Percentiles rank a stretch among this genome's conserved stretches.
Conservation (phyloP, 2,113 vertebrate species). For the Pionites leucogaster region DNA sequence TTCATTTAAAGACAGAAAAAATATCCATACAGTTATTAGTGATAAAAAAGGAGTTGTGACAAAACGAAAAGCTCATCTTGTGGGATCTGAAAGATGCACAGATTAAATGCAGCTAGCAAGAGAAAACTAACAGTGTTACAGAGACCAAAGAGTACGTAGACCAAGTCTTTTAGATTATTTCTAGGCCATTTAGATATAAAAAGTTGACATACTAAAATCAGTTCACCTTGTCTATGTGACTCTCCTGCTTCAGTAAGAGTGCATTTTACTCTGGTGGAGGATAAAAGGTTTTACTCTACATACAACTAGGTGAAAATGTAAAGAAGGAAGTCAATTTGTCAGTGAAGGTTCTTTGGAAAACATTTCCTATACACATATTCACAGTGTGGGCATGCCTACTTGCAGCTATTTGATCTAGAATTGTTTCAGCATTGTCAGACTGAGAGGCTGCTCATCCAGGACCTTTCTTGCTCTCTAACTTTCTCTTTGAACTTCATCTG, state of each 20-base stretch:
- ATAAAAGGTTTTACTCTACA: neutral
- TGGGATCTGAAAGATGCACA: neutral
- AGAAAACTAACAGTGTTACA: neutral
- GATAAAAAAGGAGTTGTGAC: neutral
- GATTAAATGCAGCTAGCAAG: neutral
- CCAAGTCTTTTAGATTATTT: neutral
- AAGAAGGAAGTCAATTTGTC: neutral
- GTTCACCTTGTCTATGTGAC: neutral
- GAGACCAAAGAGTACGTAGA: neutral
- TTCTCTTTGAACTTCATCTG: neutral
- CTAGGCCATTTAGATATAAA: neutral
- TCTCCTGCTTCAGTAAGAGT: neutral
- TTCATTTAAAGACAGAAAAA: neutral
- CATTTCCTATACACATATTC: accelerated
- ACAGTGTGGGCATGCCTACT: accelerated
- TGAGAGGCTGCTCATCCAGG: neutral
- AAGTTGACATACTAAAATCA: neutral
- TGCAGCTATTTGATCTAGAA: neutral
- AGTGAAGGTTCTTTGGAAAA: neutral
- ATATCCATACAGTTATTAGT: neutral
- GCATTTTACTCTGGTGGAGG: neutral
- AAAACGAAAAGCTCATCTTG: neutral
- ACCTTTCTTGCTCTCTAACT: neutral
- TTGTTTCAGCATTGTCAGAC: neutral
- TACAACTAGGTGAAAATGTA: neutral